These are phyloP conservation scores for Phaetusa simplex DNA, from an alignment of 2,113 vertebrate genomes.

Conservation along the genomic window DNA sequence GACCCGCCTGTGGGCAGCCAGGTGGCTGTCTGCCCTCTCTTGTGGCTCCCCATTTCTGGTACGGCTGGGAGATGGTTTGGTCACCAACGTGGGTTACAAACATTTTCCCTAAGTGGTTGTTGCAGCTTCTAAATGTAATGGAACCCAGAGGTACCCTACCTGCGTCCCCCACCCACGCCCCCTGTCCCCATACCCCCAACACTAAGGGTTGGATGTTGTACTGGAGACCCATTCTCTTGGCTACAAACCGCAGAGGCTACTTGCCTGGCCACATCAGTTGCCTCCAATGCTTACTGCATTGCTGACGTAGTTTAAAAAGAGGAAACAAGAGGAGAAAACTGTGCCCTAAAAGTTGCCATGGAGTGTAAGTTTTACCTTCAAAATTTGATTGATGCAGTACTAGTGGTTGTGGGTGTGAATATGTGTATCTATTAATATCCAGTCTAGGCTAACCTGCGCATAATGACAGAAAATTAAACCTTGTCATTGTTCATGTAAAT, in stretches of 20 bases:
- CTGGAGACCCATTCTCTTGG: background rate
- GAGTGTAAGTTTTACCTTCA: background rate
- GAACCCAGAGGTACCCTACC: too few species aligned
- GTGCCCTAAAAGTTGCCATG: slow-evolving; percentile 27
- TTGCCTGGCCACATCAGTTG: background rate
- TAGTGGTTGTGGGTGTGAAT: slow-evolving; percentile 42
- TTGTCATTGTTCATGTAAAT: background rate
- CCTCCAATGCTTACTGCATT: background rate
- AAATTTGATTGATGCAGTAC: slow-evolving; percentile 38
- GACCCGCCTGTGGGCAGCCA: background rate
- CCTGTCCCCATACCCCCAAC: background rate
- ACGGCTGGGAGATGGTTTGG: background rate
- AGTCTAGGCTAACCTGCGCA: slow-evolving; percentile 65
- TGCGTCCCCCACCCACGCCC: fast-evolving
- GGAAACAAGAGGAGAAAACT: background rate
- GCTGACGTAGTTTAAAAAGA: background rate
- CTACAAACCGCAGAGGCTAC: background rate
- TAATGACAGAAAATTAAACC: slow-evolving; percentile 50
- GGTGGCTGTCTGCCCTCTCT: background rate
- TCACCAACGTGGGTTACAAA: background rate
- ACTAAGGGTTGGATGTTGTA: background rate
- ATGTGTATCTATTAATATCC: slow-evolving; percentile 46
- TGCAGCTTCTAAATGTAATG: fast-evolving
- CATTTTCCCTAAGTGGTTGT: background rate
- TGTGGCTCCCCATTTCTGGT: background rate